These are phyloP conservation scores for Andrena dorsata DNA, from an alignment of 2,888 invertebrate species.

Conservation along the genomic window DNA sequence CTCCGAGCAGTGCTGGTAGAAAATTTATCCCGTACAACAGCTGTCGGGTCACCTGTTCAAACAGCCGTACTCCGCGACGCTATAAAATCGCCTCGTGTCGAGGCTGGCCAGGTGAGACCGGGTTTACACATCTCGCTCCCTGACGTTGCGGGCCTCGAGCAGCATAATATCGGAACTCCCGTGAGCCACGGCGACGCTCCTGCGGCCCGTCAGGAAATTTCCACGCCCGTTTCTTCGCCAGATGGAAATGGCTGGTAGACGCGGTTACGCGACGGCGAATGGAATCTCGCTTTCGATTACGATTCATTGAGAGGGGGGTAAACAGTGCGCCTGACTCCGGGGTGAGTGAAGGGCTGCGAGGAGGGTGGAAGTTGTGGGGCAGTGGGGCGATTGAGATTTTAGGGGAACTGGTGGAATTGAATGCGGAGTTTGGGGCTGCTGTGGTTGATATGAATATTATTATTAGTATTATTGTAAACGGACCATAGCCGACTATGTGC, in stretches of 20 bases:
- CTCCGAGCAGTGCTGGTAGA: constrained; percentile 71
- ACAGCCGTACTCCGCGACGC: constrained; percentile 77
- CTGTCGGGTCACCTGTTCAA: constrained; percentile 83
- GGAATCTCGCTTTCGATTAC: constrained; percentile 18
- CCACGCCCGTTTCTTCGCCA: neutral
- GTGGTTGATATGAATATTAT: neutral
- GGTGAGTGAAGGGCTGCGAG: constrained; percentile 4
- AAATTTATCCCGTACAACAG: constrained; percentile 78
- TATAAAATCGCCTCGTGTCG: constrained; percentile 57
- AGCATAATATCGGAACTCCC: constrained; percentile 44
- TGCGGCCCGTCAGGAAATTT: constrained; percentile 1
- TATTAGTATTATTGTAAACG: neutral
- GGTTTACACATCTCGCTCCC: constrained; percentile 45
- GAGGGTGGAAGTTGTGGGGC: constrained; percentile 21
- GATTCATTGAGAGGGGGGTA: constrained; percentile 20
- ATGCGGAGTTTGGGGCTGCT: neutral
- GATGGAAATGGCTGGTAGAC: constrained; percentile 11
- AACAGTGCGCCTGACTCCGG: constrained; percentile 9
- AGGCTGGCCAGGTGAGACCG: constrained; percentile 55
- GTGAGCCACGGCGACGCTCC: constrained; percentile 7
- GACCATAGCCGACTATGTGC: too few species aligned
- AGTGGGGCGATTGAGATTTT: constrained; percentile 16
- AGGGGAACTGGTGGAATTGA: neutral
- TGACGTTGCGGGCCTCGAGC: constrained; percentile 34
- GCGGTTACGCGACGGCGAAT: constrained; percentile 4